phyloP scores from a whole-genome alignment of 1,140 invertebrate species.

The Philotrypesis tridentata region DNA sequence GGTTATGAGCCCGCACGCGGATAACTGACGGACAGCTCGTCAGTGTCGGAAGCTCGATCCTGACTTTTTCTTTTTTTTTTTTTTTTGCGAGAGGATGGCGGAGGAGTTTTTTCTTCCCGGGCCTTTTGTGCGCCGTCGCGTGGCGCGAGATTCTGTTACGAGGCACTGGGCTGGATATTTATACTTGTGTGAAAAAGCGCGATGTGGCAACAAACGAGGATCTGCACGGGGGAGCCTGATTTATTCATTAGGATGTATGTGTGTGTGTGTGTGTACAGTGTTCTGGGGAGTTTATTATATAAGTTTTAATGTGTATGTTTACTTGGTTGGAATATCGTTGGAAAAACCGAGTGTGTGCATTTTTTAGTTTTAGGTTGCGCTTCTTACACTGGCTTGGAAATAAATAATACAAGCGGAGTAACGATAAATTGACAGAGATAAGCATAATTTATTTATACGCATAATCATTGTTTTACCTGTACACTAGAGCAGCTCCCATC shows the following conservation, averaged over 20 bases:
- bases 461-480: no score
- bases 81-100: neutral
- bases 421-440: no score
- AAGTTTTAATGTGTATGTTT: no score
- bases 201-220: neutral
- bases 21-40: neutral
- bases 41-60: neutral
- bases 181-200: neutral
- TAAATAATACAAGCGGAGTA: no score
- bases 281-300: no score
- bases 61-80: neutral
- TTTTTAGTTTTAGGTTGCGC: no score
- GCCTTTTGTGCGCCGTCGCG: neutral
- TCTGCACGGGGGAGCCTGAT: neutral
- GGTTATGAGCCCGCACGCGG: constrained; percentile 10
- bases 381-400: no score
- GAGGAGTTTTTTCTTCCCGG: neutral
- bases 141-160: neutral
- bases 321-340: no score
- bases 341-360: no score
- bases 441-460: no score
- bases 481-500: no score
- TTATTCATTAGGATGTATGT: neutral
- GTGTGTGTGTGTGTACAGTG: no score
- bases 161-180: neutral